phyloP scores from a whole-genome alignment of 2,888 invertebrate species.

The Crocallis elinguaria region DNA sequence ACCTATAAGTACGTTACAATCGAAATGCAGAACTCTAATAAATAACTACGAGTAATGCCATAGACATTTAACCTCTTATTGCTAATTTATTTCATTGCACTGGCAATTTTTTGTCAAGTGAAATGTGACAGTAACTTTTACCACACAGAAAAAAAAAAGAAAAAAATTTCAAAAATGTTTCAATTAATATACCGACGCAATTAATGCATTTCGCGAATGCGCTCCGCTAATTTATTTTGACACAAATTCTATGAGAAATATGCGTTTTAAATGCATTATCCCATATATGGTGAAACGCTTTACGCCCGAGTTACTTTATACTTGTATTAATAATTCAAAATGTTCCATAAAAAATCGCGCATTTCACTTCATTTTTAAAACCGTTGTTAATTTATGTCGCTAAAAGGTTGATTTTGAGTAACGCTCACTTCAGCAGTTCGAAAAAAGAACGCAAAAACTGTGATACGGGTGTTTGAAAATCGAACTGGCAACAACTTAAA shows the following conservation, averaged over 20 bases:
- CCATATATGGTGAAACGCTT: slow-evolving; percentile 40
- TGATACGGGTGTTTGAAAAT: not conserved
- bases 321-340: slow-evolving; percentile 39
- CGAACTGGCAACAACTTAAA: not conserved
- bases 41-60: not conserved
- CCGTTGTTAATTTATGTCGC: slow-evolving; percentile 4
- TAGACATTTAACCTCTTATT: not conserved
- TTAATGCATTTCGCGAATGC: slow-evolving; percentile 21
- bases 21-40: too few species aligned
- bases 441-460: not conserved
- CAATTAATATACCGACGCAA: slow-evolving; percentile 15
- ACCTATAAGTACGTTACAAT: too few species aligned
- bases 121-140: slow-evolving; percentile 13
- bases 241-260: slow-evolving; percentile 37
- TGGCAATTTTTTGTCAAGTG: slow-evolving; percentile 9
- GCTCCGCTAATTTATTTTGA: slow-evolving; percentile 32
- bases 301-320: slow-evolving; percentile 39
- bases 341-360: slow-evolving; percentile 38
- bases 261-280: slow-evolving; percentile 34
- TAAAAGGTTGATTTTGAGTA: slow-evolving; percentile 22
- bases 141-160: slow-evolving; percentile 1
- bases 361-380: slow-evolving; percentile 20
- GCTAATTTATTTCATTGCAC: not conserved
- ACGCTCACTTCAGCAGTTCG: not conserved
- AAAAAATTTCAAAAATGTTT: slow-evolving; percentile 13